phyloP scores from a whole-genome alignment of 2,113 vertebrate genomes.

The Nettapus auritus region DNA sequence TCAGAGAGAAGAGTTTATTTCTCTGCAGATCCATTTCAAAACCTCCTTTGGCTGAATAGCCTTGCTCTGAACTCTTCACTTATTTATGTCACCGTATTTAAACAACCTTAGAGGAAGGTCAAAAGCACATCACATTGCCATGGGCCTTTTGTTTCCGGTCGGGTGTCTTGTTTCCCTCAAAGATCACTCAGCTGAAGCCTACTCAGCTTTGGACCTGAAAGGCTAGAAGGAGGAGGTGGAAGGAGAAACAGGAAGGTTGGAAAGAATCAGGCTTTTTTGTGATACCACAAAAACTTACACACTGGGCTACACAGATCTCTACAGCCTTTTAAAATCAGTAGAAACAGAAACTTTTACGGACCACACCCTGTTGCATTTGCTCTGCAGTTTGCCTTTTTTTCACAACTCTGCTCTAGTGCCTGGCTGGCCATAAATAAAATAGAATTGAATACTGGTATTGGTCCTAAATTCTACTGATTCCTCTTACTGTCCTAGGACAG shows the following conservation, averaged over 20 bases:
- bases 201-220: neutral
- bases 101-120: slow-evolving; percentile 30
- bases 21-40: slow-evolving; percentile 5
- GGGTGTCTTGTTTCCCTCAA: slow-evolving; percentile 22
- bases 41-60: neutral
- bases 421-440: neutral
- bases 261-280: neutral
- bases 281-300: neutral
- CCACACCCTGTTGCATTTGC: neutral
- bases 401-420: too few species aligned
- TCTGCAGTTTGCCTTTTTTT: neutral
- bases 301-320: neutral
- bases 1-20: neutral
- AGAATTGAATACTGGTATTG: neutral
- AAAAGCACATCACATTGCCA: slow-evolving; percentile 13
- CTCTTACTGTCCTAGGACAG: neutral
- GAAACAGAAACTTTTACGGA: neutral
- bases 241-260: neutral
- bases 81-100: slow-evolving; percentile 18
- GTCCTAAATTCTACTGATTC: neutral
- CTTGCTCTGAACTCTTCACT: neutral
- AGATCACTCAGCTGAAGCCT: neutral
- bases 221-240: neutral
- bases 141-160: slow-evolving; percentile 14
- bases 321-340: neutral